Base-by-base conservation (phyloP, 2,113 vertebrate species). In the Microcebus lehilahytsara region DNA sequence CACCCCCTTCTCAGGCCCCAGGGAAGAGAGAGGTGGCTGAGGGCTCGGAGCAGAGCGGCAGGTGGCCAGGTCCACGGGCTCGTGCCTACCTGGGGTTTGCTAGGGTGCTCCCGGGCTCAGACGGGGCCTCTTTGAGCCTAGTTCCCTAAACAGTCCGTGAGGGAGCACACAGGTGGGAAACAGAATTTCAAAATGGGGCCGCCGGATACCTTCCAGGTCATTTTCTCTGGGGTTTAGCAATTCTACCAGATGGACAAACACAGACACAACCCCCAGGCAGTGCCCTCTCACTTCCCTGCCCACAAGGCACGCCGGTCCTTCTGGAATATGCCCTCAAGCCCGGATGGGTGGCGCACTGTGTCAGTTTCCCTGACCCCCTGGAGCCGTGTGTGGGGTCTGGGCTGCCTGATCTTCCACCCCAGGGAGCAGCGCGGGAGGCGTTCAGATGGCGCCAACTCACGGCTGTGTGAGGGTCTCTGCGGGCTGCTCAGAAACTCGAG, bases 361-460 rank as follows among this genome's bases (percentile, higher is more conserved):
- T 11, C 3, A 17, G 32, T n/a, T 9, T 1, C 34, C 34, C 40
- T 66, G 62, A 30, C 34, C 51, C 60, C 40, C 37, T 19, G 40
- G 62, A 6, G 72, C 60, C 13, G 3, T 3, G 17, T 1, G 3
- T 14, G 32, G 51, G 19, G 66, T 19, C 20, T 5, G 1, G 67
- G 19, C 16, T 9, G 7, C 72, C 75, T 78, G 34, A 56, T 56
- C 34, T 67, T 67, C n/a, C 30, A 67, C n/a, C 3, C 1, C 27
- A 32, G 60, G 58, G 25, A 83, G 69, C 20, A 19, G 72, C 3
- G 4, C 56, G 3, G 40, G 16, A 22, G 34, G n/a, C 30, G 5
- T 60, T 81, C 4, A 19, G 6, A 2, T 0, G 0, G 34, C 30
- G 12, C 8, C 16, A 30, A 27, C 42, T 46, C 42, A 27, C 1